Percentiles rank a stretch among this genome's conserved stretches.
phyloP scores from a whole-genome alignment of 2,888 invertebrate species.

The Bimastos eiseni region DNA sequence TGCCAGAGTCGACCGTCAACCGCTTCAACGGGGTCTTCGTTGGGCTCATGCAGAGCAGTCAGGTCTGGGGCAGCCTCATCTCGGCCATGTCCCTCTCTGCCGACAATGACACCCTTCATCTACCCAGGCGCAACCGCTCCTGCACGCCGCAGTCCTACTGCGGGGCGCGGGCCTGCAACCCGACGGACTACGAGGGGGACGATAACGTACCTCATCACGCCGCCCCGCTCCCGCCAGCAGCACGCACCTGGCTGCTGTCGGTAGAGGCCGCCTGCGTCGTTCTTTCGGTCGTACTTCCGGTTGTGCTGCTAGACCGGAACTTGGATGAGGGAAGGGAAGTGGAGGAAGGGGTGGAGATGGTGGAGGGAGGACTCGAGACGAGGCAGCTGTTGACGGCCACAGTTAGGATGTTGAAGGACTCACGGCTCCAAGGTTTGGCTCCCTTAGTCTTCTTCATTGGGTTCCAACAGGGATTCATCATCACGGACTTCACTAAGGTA shows the following conservation, averaged over 20 bases:
- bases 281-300: slow-evolving; percentile 52
- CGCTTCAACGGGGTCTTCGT: slow-evolving; percentile 58
- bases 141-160: slow-evolving; percentile 38
- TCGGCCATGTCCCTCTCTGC: slow-evolving; percentile 50
- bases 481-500: slow-evolving; percentile 60
- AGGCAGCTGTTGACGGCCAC: neutral
- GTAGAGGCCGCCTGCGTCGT: slow-evolving; percentile 54
- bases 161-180: slow-evolving; percentile 48
- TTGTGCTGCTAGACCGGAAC: slow-evolving; percentile 49
- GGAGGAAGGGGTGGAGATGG: neutral
- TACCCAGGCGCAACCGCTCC: slow-evolving; percentile 34
- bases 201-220: slow-evolving; percentile 44
- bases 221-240: slow-evolving; percentile 44
- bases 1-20: slow-evolving; percentile 53
- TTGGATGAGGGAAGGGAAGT: neutral
- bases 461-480: slow-evolving; percentile 58
- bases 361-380: neutral
- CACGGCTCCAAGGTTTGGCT: slow-evolving; percentile 54
- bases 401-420: slow-evolving; percentile 47
- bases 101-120: slow-evolving; percentile 41
- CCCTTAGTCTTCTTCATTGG: slow-evolving; percentile 57
- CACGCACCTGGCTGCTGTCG: slow-evolving; percentile 52
- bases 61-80: slow-evolving; percentile 58
- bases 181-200: slow-evolving; percentile 43
- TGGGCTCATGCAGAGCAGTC: slow-evolving; percentile 55